These are phyloP conservation scores for Papilio glaucus DNA, from an alignment of 1,140 invertebrate species.

Conservation along the genomic window DNA sequence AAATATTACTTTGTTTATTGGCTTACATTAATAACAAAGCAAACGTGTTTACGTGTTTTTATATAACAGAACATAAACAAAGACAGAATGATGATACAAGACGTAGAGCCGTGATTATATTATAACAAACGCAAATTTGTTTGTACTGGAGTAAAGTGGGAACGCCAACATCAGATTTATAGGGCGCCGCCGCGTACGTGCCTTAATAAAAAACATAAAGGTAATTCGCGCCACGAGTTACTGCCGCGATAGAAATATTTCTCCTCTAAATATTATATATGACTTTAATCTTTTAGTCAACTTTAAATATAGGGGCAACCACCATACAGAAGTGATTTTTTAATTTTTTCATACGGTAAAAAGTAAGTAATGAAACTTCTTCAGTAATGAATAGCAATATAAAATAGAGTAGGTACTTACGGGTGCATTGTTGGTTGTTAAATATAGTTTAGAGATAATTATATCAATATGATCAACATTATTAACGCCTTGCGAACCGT, in stretches of 20 bases:
- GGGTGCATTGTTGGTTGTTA: too few species aligned
- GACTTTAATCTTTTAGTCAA: constrained; percentile 9
- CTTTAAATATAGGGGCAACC: too few species aligned
- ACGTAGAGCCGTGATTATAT: constrained; percentile 21
- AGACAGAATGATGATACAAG: constrained; percentile 28
- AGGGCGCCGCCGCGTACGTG: constrained; percentile 71
- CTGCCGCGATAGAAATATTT: constrained; percentile 69
- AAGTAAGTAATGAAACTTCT: too few species aligned
- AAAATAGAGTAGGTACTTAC: too few species aligned
- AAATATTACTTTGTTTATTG: not conserved
- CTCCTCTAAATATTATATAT: constrained; percentile 6
- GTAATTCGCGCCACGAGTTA: constrained; percentile 76
- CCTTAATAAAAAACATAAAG: constrained; percentile 77
- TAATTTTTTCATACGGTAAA: too few species aligned
- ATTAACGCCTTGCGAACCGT: too few species aligned
- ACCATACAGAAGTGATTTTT: too few species aligned
- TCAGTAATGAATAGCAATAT: too few species aligned
- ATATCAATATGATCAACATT: too few species aligned
- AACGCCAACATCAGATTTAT: constrained; percentile 72
- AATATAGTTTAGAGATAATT: too few species aligned
- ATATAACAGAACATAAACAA: constrained; percentile 4
- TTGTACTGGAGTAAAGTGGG: constrained; percentile 62
- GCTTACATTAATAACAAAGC: not conserved
- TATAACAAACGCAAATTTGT: constrained; percentile 34
- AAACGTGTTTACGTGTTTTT: not conserved